Percentiles rank a stretch among this genome's conserved stretches.
phyloP scores from a whole-genome alignment of 2,113 vertebrate species.

The Falcunculus frontatus region DNA sequence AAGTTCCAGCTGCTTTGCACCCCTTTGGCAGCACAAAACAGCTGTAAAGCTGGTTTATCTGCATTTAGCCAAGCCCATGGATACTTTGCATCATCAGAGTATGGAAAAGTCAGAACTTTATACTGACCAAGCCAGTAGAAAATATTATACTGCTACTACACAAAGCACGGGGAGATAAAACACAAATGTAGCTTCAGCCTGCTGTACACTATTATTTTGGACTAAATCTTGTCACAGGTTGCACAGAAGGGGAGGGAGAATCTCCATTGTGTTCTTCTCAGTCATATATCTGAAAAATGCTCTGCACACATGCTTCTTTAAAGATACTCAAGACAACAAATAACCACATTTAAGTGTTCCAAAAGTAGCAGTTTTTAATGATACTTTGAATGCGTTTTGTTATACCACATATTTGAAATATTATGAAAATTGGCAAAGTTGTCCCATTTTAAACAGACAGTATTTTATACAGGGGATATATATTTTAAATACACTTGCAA shows the following conservation, averaged over 20 bases:
- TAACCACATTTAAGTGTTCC: not conserved
- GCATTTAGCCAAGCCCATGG: not conserved
- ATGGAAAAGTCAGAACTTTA: not conserved
- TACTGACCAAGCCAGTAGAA: not conserved
- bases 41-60: not conserved
- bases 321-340: not conserved
- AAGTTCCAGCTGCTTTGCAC: slow-evolving; percentile 18
- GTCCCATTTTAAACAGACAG: not conserved
- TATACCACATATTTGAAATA: slow-evolving; percentile 35
- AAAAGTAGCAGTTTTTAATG: not conserved
- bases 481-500: slow-evolving; percentile 36
- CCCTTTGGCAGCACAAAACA: not conserved
- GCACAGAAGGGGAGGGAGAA: not conserved
- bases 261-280: not conserved
- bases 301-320: not conserved
- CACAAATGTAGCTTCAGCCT: not conserved
- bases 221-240: not conserved
- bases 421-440: slow-evolving; percentile 6
- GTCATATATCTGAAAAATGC: not conserved
- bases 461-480: slow-evolving; percentile 13
- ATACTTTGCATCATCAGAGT: not conserved
- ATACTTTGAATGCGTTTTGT: not conserved
- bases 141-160: not conserved
- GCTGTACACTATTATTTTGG: not conserved
- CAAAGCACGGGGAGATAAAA: not conserved